Percentiles rank a stretch among this genome's conserved stretches.
These are phyloP conservation scores for Troides aeacus DNA, from an alignment of 2,888 invertebrate genomes.

Conservation along the genomic window DNA sequence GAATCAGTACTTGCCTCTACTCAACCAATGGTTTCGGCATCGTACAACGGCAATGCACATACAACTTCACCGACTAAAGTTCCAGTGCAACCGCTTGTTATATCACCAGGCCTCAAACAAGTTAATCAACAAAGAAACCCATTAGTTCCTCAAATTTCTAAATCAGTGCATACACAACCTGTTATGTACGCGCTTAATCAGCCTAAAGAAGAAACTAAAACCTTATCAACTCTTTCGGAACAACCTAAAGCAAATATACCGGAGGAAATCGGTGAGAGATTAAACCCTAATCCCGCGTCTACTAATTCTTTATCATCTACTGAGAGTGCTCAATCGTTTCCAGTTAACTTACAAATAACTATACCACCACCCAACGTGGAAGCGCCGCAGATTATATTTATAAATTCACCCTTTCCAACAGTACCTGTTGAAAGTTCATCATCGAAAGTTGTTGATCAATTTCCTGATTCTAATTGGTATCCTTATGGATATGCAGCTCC, in stretches of 20 bases:
- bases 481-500: slow-evolving; percentile 34
- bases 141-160: slow-evolving; percentile 26
- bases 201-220: slow-evolving; percentile 28
- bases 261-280: slow-evolving; percentile 27
- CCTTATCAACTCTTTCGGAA: slow-evolving; percentile 17
- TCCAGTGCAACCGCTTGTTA: slow-evolving; percentile 23
- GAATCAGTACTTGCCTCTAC: slow-evolving; percentile 3
- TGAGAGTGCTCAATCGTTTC: slow-evolving; percentile 33
- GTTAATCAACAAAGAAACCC: slow-evolving; percentile 31
- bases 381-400: slow-evolving; percentile 42
- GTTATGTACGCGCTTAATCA: slow-evolving; percentile 30
- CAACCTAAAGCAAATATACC: slow-evolving; percentile 28
- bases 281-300: slow-evolving; percentile 4
- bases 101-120: slow-evolving; percentile 31
- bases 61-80: neutral
- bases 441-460: slow-evolving; percentile 25
- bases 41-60: slow-evolving; percentile 5
- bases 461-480: slow-evolving; percentile 22
- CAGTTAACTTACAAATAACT: slow-evolving; percentile 53
- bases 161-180: slow-evolving; percentile 30
- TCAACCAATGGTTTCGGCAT: slow-evolving; percentile 15
- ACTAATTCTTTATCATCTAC: slow-evolving; percentile 25
- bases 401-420: slow-evolving; percentile 38
- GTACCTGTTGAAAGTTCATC: slow-evolving; percentile 20
- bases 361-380: slow-evolving; percentile 45